phyloP scores from a whole-genome alignment of 2,113 vertebrate species.

The Ageneiosus marmoratus region DNA sequence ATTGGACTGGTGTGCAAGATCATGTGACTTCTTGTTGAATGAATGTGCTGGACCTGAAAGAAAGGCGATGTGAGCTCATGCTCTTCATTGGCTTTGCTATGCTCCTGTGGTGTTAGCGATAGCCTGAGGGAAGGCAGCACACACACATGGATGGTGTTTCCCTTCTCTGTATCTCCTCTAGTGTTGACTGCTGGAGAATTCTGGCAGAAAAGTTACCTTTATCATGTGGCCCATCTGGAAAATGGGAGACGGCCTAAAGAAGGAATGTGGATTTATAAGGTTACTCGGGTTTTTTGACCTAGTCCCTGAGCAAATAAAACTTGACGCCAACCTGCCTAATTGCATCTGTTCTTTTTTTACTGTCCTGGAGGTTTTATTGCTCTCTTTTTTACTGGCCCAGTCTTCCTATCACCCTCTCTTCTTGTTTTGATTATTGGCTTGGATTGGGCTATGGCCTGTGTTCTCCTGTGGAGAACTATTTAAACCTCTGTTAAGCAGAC shows the following conservation, averaged over 20 bases:
- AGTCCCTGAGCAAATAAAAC: constrained; percentile 68
- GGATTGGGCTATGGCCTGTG: constrained; percentile 6
- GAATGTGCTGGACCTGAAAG: constrained; percentile 32
- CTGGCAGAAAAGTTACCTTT: constrained; percentile 41
- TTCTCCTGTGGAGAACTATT: constrained; percentile 22
- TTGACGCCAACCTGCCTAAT: constrained; percentile 65
- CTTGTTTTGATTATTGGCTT: constrained; percentile 7
- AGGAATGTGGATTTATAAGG: constrained; percentile 62
- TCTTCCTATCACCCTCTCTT: constrained; percentile 32
- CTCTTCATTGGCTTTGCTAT: constrained; percentile 19
- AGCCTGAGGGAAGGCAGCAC: constrained; percentile 22
- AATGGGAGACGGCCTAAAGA: constrained; percentile 44
- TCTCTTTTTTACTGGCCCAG: constrained; percentile 21
- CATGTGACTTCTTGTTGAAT: constrained; percentile 6
- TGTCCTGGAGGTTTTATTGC: constrained; percentile 51
- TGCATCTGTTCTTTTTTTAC: constrained; percentile 56
- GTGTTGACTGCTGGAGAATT: constrained; percentile 52
- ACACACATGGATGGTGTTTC: constrained; percentile 32
- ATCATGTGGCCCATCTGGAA: constrained; percentile 53
- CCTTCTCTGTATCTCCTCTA: constrained; percentile 37
- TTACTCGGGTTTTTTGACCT: constrained; percentile 71
- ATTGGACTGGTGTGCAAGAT: background rate
- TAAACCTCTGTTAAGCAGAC: background rate
- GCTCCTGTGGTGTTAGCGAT: constrained; percentile 27
- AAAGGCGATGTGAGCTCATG: constrained; percentile 35